Evolutionary conservation across 2,888 invertebrate species (phyloP).

Genomic region (Petrolisthes cinctipes): DNA sequence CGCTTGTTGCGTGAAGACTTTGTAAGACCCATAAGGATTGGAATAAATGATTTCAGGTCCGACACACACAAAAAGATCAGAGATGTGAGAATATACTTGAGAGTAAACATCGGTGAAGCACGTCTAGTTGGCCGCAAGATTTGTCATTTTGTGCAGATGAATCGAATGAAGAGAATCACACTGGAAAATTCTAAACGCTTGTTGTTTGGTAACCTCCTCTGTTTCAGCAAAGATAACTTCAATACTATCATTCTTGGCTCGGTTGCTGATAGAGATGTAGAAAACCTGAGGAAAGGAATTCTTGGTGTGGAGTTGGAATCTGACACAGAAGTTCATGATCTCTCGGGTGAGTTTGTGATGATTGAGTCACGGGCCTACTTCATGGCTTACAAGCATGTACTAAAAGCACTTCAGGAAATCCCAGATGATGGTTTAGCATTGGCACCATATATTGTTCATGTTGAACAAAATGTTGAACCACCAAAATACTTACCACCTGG

Average conservation of each 20-base stretch:
- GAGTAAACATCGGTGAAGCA: conserved; percentile 33
- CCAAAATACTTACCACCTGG: conserved; percentile 39
- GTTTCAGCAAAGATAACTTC: conserved; percentile 65
- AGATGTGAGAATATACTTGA: conserved; percentile 59
- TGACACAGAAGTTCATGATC: conserved; percentile 39
- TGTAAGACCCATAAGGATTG: conserved; percentile 79
- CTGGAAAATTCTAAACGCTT: conserved; percentile 62
- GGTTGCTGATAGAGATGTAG: conserved; percentile 47
- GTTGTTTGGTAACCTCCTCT: conserved; percentile 65
- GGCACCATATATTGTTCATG: conserved; percentile 67
- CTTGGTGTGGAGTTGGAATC: conserved; percentile 56
- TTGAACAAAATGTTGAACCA: conserved; percentile 43
- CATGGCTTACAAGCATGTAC: conserved; percentile 71
- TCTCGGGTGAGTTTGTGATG: conserved; percentile 67
- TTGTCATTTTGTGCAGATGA: conserved; percentile 45
- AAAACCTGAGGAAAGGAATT: conserved; percentile 37
- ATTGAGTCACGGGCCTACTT: conserved; percentile 72
- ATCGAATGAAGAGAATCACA: conserved; percentile 30
- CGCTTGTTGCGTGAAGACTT: conserved; percentile 85
- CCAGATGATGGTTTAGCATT: conserved; percentile 67
- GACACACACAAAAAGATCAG: conserved; percentile 69
- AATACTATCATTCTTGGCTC: conserved; percentile 49
- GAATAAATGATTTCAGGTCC: conserved; percentile 75
- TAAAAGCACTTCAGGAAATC: conserved; percentile 69
- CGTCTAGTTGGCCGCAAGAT: conserved; percentile 13